Conservation (phyloP, 2,113 vertebrate genomes). For the Himantopus leucocephalus region DNA sequence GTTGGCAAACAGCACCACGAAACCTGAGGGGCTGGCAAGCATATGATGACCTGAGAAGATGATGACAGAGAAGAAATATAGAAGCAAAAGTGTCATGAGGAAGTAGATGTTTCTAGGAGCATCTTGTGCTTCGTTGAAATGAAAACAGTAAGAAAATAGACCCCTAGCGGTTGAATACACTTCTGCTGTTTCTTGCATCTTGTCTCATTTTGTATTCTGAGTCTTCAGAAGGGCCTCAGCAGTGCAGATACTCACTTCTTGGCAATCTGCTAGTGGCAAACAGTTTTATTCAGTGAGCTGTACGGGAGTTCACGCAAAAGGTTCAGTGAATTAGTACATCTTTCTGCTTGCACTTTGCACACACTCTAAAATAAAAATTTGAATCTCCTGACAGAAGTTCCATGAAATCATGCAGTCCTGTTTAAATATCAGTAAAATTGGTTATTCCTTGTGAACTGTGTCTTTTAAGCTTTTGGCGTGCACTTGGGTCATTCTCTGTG, state of each 20-base stretch:
- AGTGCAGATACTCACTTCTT: background rate
- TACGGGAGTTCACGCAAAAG: background rate
- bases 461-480: background rate
- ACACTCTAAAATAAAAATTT: background rate
- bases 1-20: background rate
- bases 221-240: background rate
- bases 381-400: background rate
- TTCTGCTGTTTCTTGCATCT: background rate
- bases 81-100: background rate
- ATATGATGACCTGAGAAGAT: background rate
- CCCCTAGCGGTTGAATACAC: rapidly evolving
- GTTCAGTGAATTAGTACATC: background rate
- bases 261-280: background rate
- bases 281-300: background rate
- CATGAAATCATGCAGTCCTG: background rate
- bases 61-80: background rate
- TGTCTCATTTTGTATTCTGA: background rate
- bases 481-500: background rate
- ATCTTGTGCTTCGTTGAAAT: background rate
- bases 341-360: background rate
- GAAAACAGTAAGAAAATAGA: background rate
- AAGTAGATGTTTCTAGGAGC: background rate
- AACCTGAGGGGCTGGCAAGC: background rate
- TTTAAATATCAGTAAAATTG: background rate
- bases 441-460: background rate